Evolutionary conservation across 2,888 invertebrate genomes (phyloP).

Genomic region (Ormia ochracea): DNA sequence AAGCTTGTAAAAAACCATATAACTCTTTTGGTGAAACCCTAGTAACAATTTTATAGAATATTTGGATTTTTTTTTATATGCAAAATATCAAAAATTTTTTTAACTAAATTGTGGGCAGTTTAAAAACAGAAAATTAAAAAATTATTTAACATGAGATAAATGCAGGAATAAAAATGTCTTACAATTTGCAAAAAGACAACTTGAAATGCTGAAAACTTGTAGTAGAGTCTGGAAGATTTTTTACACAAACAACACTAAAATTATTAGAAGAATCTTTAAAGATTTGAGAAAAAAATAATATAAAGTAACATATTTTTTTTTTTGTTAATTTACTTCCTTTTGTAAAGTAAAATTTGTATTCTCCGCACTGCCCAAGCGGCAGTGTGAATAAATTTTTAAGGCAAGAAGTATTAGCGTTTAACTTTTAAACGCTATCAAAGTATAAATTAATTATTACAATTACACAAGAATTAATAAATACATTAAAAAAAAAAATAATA

Average conservation of each 20-base stretch:
- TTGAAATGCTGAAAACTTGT: neutral
- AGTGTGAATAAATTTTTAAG: constrained; percentile 1
- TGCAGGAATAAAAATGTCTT: neutral
- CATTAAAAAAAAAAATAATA: neutral
- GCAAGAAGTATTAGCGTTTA: constrained; percentile 11
- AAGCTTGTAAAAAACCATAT: constrained; percentile 18
- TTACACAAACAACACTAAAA: neutral
- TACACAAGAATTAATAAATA: too few relatives aligned
- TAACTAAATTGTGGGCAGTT: neutral
- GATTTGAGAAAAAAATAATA: neutral
- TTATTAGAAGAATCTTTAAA: neutral
- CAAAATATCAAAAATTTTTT: constrained; percentile 20
- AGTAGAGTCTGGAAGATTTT: neutral
- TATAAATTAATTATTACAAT: constrained; percentile 19
- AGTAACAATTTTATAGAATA: constrained; percentile 49
- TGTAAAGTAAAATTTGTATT: constrained; percentile 5
- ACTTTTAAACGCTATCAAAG: constrained; percentile 21
- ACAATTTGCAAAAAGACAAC: too few relatives aligned
- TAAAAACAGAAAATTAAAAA: neutral
- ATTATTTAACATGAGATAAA: neutral
- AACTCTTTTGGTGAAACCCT: constrained; percentile 28
- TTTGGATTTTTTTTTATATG: constrained; percentile 38
- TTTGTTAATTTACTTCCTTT: neutral
- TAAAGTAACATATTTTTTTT: too few relatives aligned
- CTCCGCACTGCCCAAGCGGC: neutral